Evolutionary conservation across 37 sponge, comb jelly and placozoan genomes (phyloP), one percentile per base, ranked within the genome.

Genomic region (Oscarella lobularis): DNA sequence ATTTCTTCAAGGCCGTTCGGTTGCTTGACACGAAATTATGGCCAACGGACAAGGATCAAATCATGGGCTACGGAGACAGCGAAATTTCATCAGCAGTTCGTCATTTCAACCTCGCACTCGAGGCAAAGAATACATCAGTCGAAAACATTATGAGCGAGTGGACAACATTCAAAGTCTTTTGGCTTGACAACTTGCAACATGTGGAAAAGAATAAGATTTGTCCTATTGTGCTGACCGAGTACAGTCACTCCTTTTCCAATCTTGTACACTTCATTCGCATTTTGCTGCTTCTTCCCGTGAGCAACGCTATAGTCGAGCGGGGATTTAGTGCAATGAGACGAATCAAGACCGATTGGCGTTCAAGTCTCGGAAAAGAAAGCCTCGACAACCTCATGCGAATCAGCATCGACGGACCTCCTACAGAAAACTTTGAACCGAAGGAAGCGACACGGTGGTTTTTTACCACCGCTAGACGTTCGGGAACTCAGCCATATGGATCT

Each of bases 281-380:
- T n/a, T n/a, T 75, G 31, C 76, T 66, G 65, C 29, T 75, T 54
- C 66, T 48, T 75, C 76, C 76, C n/a, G 66, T 75, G 33, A 75
- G 76, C 76, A 75, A 75, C 66, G 76, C 76, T 35, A 75, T 66
- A 75, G 76, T 75, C 35, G 76, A 75, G 66, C 2, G 76, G 2
- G 76, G 76, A 31, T 75, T 75, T 35, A 75, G 76, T 33, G 31
- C 76, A 39, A 75, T 75, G 76, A 32, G 76, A 31, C 48, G 76
- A n/a, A 75, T 75, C 54, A 75, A 75, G 76, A 75, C 70, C n/a
- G 76, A 75, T 66, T 75, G 76, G 76, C 35, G 76, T 32, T 75
- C 76, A 33, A 2, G 76, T 33, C 76, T 75, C 29, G 48, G 33
- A 30, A 66, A 75, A 66, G 65, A 39, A 29, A 75, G 66, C 31